phyloP scores from a whole-genome alignment of 2,888 invertebrate genomes.

The Entomobrya proxima region DNA sequence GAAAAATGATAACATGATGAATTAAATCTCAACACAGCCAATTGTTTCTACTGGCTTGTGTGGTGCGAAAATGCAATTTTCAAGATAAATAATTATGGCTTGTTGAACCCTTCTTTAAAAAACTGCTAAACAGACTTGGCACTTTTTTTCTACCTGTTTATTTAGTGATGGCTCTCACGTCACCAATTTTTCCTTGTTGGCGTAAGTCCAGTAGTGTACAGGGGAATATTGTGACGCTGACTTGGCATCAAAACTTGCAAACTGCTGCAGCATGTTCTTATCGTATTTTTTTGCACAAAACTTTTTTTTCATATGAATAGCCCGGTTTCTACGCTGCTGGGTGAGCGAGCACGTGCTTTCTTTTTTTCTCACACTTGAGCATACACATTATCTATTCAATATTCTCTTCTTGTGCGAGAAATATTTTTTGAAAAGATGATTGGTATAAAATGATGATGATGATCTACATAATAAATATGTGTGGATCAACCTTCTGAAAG shows the following conservation, averaged over 20 bases:
- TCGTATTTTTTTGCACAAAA: too few species aligned
- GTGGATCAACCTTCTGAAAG: constrained; percentile 23
- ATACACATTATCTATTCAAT: background rate
- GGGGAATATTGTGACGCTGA: constrained; percentile 31
- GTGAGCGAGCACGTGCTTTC: constrained; percentile 54
- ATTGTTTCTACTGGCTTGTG: background rate
- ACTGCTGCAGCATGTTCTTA: too few species aligned
- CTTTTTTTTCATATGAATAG: too few species aligned
- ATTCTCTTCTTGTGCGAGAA: background rate
- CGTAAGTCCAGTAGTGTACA: constrained; percentile 66
- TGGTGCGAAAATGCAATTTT: background rate
- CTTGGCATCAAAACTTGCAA: background rate
- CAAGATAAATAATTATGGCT: constrained; percentile 9
- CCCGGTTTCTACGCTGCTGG: too few species aligned
- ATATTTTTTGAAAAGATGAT: background rate
- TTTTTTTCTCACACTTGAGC: background rate
- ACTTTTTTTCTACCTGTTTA: constrained; percentile 15
- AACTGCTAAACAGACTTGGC: background rate
- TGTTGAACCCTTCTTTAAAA: constrained; percentile 14
- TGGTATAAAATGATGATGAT: background rate
- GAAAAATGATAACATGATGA: constrained; percentile 63
- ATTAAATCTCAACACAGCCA: constrained; percentile 17
- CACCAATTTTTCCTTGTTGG: constrained; percentile 53
- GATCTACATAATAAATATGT: constrained; percentile 37
- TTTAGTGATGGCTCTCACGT: constrained; percentile 49